Conservation (phyloP, 2,797 vertebrate genomes). For the Coregonus sp. region DNA sequence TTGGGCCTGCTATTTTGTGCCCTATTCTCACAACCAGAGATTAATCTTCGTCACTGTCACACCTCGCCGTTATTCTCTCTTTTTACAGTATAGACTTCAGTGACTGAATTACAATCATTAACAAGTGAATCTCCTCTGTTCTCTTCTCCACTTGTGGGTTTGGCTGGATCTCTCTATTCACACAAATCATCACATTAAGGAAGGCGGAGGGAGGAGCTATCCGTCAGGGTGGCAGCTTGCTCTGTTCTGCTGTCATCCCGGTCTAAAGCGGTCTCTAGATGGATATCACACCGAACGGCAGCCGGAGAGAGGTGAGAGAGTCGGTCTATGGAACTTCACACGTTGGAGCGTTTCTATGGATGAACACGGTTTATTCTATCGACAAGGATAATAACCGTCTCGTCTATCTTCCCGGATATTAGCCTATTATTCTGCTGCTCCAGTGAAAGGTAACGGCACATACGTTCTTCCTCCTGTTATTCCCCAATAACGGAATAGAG, state of each 20-base stretch:
- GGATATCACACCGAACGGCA: background rate
- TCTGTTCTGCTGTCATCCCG: slow-evolving; percentile 21
- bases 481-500: background rate
- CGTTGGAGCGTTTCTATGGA: background rate
- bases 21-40: background rate
- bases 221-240: background rate
- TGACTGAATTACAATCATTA: background rate
- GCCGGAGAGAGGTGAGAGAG: slow-evolving; percentile 1
- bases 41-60: background rate
- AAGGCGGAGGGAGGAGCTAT: slow-evolving; percentile 20
- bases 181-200: background rate
- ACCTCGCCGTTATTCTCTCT: background rate
- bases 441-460: background rate
- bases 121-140: background rate
- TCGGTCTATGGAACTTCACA: background rate
- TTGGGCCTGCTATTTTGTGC: background rate
- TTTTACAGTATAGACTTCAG: background rate
- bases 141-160: background rate
- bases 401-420: background rate
- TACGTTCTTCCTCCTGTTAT: background rate
- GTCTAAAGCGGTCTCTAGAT: background rate
- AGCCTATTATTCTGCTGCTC: background rate
- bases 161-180: background rate
- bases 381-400: slow-evolving; percentile 2
- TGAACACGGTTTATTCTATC: background rate